Conservation (phyloP, 2,113 vertebrate genomes). For the Zootoca vivipara region DNA sequence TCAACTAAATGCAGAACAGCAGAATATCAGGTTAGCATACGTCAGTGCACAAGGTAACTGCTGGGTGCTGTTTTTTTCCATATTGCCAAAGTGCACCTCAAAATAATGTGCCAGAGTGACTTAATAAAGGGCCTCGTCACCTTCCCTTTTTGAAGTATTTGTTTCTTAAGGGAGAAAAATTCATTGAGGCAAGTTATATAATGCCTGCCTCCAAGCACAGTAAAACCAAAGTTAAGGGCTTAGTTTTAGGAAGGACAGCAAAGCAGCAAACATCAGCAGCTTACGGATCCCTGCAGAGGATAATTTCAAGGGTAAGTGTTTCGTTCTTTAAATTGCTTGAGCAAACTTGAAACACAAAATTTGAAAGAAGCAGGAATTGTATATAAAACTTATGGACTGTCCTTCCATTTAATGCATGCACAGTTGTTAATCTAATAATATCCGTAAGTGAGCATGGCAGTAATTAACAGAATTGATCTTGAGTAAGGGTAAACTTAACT, state of each 20-base stretch:
- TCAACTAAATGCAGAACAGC: background rate
- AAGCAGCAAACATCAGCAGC: conserved; percentile 76
- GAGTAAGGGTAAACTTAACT: background rate
- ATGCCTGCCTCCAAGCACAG: conserved; percentile 77
- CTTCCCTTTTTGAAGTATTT: conserved; percentile 36
- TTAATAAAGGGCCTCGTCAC: fast-evolving
- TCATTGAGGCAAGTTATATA: background rate
- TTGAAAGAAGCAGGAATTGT: background rate
- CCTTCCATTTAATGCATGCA: background rate
- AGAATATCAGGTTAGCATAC: background rate
- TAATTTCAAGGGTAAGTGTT: conserved; percentile 78
- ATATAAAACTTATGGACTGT: background rate
- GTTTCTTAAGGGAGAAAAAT: conserved; percentile 24
- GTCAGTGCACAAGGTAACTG: conserved; percentile 14
- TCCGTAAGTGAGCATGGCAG: background rate
- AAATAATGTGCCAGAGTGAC: background rate
- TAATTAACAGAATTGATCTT: background rate
- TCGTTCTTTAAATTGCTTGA: background rate
- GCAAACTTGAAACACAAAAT: background rate
- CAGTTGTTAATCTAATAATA: background rate
- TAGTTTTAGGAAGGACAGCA: conserved; percentile 76
- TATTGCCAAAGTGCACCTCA: background rate
- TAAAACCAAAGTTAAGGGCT: conserved; percentile 74
- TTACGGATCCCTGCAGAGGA: conserved; percentile 76
- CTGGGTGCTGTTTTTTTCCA: background rate